These are phyloP conservation scores for Ophion costatus DNA, from an alignment of 2,888 invertebrate species.

Conservation along the genomic window DNA sequence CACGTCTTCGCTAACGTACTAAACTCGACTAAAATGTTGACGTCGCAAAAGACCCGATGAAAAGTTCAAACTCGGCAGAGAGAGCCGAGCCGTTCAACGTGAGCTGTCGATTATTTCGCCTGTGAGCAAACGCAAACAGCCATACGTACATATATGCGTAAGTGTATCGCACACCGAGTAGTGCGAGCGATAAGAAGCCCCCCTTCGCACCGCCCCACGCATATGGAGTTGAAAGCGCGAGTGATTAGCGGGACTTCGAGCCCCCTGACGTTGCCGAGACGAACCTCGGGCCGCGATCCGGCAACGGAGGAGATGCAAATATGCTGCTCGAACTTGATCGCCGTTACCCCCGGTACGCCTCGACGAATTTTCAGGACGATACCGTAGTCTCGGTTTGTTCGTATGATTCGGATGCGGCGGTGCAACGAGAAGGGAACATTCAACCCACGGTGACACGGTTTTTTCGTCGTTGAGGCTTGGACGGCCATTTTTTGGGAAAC, in stretches of 20 bases:
- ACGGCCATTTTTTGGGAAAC: not conserved
- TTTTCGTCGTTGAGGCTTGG: not conserved
- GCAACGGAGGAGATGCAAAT: conserved; percentile 9
- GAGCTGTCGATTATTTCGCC: conserved; percentile 42
- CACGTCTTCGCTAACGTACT: conserved; percentile 33
- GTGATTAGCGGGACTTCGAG: conserved; percentile 21
- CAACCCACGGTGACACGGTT: not conserved
- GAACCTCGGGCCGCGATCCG: conserved; percentile 5
- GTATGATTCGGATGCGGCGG: not conserved
- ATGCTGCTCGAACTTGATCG: not conserved
- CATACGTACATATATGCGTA: conserved; percentile 14
- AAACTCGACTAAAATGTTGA: conserved; percentile 36
- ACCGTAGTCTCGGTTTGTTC: not conserved
- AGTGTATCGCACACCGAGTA: conserved; percentile 22
- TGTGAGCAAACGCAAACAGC: conserved; percentile 30
- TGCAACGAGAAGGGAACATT: not conserved
- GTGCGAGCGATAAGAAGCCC: conserved; percentile 49
- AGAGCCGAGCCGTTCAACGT: conserved; percentile 13
- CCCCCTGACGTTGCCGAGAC: conserved; percentile 11
- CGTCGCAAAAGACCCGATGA: conserved; percentile 25
- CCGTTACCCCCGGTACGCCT: not conserved
- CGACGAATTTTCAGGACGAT: not conserved
- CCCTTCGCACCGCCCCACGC: not conserved
- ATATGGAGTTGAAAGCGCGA: conserved; percentile 14
- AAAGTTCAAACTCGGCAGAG: conserved; percentile 30